Conservation (phyloP, 2,113 vertebrate genomes). For the Gnathonemus echidnorhynchus region DNA sequence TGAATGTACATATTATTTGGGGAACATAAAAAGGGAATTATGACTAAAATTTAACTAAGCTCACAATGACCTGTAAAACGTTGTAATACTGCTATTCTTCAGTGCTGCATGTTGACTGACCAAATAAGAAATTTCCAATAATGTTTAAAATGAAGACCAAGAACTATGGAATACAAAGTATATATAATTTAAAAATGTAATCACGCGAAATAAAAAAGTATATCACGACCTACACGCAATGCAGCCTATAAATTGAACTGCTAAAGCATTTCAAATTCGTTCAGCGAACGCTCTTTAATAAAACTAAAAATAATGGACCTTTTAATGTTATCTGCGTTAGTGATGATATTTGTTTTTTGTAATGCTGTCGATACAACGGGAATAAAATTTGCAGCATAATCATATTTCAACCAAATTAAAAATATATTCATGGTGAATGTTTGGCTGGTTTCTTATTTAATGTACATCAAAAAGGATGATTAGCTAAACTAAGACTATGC, state of each 20-base stretch:
- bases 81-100: background rate
- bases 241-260: background rate
- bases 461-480: background rate
- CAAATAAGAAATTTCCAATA: background rate
- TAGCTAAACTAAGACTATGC: background rate
- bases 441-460: background rate
- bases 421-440: background rate
- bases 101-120: background rate
- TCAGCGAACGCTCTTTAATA: background rate
- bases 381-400: background rate
- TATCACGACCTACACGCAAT: background rate
- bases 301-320: background rate
- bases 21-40: background rate
- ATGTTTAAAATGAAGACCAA: background rate
- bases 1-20: background rate
- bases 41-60: background rate
- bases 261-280: background rate
- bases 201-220: background rate
- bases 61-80: background rate
- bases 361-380: background rate
- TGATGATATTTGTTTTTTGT: background rate
- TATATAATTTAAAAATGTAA: background rate
- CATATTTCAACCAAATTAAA: background rate
- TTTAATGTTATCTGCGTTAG: background rate
- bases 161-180: background rate